These are phyloP conservation scores for Phalanger gymnotis DNA, from an alignment of 2,797 vertebrate species.

Conservation along the genomic window DNA sequence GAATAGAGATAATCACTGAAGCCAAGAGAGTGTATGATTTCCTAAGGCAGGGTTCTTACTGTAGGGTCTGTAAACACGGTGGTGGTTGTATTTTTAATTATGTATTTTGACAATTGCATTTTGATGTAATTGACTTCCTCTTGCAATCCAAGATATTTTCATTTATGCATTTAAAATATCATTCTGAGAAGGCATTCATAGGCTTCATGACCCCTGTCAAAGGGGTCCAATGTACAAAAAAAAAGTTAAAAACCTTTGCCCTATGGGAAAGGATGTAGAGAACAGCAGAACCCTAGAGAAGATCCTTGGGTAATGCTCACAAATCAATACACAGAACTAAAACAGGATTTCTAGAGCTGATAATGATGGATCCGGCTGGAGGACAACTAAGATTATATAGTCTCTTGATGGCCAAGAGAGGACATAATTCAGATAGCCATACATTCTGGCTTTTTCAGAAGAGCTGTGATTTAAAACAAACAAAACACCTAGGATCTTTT, in stretches of 20 bases:
- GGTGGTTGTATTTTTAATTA: neutral
- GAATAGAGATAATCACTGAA: neutral
- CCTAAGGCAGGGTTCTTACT: neutral
- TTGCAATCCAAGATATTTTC: neutral
- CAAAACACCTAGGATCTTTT: constrained; percentile 1
- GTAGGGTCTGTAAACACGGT: neutral
- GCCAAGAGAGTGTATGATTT: neutral
- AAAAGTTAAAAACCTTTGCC: neutral
- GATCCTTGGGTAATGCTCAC: neutral
- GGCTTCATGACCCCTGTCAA: neutral
- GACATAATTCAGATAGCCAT: neutral
- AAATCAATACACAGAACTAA: neutral
- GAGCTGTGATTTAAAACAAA: neutral
- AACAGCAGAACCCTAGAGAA: neutral
- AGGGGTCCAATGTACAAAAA: neutral
- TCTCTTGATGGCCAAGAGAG: neutral
- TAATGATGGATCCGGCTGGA: neutral
- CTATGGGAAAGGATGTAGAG: neutral
- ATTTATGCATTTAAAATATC: neutral
- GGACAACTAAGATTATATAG: neutral
- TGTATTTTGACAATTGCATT: neutral
- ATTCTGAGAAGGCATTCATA: neutral
- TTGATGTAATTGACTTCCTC: neutral
- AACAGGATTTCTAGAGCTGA: neutral
- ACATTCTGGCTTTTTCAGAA: neutral